Base-by-base conservation (phyloP, 2,113 vertebrate genomes). In the Reinhardtius hippoglossoides region DNA sequence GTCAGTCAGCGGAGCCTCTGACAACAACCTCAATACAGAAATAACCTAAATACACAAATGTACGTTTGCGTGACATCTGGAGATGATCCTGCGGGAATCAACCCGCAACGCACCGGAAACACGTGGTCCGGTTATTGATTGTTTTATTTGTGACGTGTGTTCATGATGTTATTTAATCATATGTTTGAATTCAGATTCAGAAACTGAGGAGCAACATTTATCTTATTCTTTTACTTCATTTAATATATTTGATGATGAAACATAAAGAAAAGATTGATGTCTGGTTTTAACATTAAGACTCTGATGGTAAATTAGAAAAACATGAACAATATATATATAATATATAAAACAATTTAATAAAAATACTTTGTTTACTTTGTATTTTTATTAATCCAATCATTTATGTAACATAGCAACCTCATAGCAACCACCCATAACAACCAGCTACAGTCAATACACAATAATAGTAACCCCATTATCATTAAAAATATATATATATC, bases 41-140 rank as follows among this genome's bases (percentile, higher is more conserved):
- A 87, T 83, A 90, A 81, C 88, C 83, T 71, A 70, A 76, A 92
- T 83, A 83, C 84, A 86, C 24, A 86, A 79, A 83, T 81, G 74
- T 71, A 72, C 69, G 73, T 70, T 40, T 57, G 69, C 61, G 52
- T 40, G 84, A 85, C 80, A 84, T 68, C 78, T 71, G 85, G 65
- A 76, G 76, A 10, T 68, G 69, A 83, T 81, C 69, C 75, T 44
- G 61, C 73, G 52, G 78, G 84, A 77, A 23, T 83, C 77, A 35
- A 56, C 55, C 55, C 10, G 55, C 21, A 13, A 56, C 54, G 14
- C 55, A 26, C 24, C 50, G 5, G 50, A 54, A 21, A 54, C 50
- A 54, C 50, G 18, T 54, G 50, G 44, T 46, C 50, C n/a, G 20
- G 3, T 50, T 18, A 50, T 18, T 18, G 40, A n/a, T 50, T 50